A percentile compares a stretch with the other conserved stretches of the same genome.
phyloP scores from a whole-genome alignment of 2,113 vertebrate species.

The Chaetodon trifascialis region DNA sequence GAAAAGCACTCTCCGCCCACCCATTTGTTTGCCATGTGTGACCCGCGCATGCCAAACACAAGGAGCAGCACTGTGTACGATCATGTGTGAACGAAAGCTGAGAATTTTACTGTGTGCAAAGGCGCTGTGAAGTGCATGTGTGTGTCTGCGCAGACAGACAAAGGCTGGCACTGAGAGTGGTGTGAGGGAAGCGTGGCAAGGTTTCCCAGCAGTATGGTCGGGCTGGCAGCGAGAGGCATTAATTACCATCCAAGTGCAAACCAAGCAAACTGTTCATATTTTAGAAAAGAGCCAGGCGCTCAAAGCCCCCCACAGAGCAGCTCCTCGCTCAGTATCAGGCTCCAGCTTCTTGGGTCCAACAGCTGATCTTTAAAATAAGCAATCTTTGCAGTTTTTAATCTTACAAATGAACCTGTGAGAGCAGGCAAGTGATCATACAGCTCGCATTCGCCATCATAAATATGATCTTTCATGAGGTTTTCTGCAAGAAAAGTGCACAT shows the following conservation, averaged over 20 bases:
- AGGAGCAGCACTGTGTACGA: background rate
- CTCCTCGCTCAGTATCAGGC: background rate
- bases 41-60: constrained; percentile 43
- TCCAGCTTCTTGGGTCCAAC: too few species aligned
- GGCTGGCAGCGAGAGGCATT: constrained; percentile 34
- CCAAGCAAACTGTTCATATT: constrained; percentile 57
- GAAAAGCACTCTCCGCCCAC: background rate
- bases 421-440: background rate
- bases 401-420: too few species aligned
- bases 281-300: background rate
- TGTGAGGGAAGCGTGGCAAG: constrained; percentile 44
- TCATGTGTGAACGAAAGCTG: constrained; percentile 53
- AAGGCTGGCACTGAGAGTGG: constrained; percentile 46
- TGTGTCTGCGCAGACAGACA: constrained; percentile 15
- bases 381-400: too few species aligned
- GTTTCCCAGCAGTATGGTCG: constrained; percentile 45
- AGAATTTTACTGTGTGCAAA: constrained; percentile 25
- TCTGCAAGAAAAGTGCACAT: background rate
- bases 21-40: constrained; percentile 25
- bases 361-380: too few species aligned
- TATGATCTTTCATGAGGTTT: background rate
- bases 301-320: background rate
- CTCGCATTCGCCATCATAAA: background rate
- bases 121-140: background rate
- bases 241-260: constrained; percentile 54